Conservation (phyloP, 1,140 invertebrate genomes). For the Doryteuthis pealeii region DNA sequence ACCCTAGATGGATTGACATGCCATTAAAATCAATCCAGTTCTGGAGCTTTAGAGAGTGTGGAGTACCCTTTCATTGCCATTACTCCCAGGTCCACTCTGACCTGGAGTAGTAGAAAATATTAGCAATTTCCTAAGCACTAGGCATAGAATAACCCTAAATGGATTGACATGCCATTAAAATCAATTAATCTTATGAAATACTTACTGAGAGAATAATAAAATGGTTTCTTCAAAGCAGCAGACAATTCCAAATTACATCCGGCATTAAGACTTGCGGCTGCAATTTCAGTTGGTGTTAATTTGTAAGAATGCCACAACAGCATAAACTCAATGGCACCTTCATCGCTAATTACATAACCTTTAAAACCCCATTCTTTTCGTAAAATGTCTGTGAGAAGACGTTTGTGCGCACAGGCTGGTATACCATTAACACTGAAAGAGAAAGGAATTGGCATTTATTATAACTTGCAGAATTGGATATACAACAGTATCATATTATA, state of each 20-base stretch:
- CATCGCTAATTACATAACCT: slow-evolving; percentile 56
- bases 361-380: slow-evolving; percentile 46
- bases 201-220: slow-evolving; percentile 39
- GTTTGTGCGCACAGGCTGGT: slow-evolving; percentile 53
- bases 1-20: too few species aligned
- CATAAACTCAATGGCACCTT: slow-evolving; percentile 50
- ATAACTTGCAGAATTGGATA: not conserved
- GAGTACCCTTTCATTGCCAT: too few species aligned
- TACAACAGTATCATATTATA: too few species aligned
- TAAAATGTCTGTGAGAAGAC: slow-evolving; percentile 49
- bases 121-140: too few species aligned
- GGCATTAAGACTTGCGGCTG: slow-evolving; percentile 48
- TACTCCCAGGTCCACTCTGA: too few species aligned
- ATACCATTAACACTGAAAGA: slow-evolving; percentile 48
- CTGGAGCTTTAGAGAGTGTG: too few species aligned
- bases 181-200: not conserved
- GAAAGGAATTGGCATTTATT: slow-evolving; percentile 14
- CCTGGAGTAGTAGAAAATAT: too few species aligned
- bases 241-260: slow-evolving; percentile 54
- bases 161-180: too few species aligned
- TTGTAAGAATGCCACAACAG: slow-evolving; percentile 46
- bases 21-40: too few species aligned
- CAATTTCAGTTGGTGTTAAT: slow-evolving; percentile 40
- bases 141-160: too few species aligned
- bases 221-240: slow-evolving; percentile 20